Evolutionary conservation across 2,888 invertebrate genomes (phyloP).

Genomic region (Leptarthrus brevirostris): DNA sequence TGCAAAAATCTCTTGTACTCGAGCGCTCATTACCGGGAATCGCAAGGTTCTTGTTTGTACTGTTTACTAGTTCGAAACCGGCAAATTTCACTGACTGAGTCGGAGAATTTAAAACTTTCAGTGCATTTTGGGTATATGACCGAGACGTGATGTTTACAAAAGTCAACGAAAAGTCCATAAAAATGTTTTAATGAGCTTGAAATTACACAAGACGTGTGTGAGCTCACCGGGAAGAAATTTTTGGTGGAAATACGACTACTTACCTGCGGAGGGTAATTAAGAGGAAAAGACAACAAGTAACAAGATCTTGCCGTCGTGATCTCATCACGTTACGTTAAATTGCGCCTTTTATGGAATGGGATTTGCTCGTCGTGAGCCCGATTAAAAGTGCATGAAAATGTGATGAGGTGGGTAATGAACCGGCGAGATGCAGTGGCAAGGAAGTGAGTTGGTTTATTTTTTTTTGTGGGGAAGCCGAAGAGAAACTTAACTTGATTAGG

Average conservation of each 20-base stretch:
- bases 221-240: constrained; percentile 13
- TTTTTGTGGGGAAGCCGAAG: not conserved
- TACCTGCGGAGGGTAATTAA: constrained; percentile 20
- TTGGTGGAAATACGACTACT: constrained; percentile 20
- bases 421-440: constrained; percentile 14
- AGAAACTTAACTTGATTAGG: not conserved
- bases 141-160: not conserved
- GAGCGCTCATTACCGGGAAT: not conserved
- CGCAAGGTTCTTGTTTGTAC: constrained; percentile 34
- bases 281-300: constrained; percentile 20
- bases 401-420: constrained; percentile 34
- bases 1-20: not conserved
- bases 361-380: not conserved
- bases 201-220: not conserved
- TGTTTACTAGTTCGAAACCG: constrained; percentile 2
- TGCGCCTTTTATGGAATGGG: constrained; percentile 3
- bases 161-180: constrained; percentile 30
- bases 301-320: not conserved
- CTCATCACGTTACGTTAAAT: constrained; percentile 30
- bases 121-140: not conserved
- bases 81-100: constrained; percentile 10
- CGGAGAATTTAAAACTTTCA: not conserved
- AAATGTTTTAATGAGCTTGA: constrained; percentile 37
- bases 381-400: not conserved
- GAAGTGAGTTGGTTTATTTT: too few species aligned